These are phyloP conservation scores for Xylota sylvarum DNA, from an alignment of 2,888 invertebrate genomes.

Conservation along the genomic window DNA sequence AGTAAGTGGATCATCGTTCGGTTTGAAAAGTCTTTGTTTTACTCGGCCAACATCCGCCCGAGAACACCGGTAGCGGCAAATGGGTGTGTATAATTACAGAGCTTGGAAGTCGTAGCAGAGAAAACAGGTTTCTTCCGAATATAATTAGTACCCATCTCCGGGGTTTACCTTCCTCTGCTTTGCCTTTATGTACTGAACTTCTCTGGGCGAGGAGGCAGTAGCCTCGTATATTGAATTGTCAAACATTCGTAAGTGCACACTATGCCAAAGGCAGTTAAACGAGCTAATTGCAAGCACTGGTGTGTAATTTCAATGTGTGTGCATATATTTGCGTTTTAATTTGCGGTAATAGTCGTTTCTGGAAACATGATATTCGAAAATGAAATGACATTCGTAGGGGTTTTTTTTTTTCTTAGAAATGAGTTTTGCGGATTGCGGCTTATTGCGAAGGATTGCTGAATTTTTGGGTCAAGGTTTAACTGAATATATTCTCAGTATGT, in stretches of 20 bases:
- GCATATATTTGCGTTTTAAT: constrained; percentile 49
- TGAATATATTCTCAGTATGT: no score
- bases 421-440: no score
- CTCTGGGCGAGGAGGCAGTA: not conserved
- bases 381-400: constrained; percentile 10
- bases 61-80: constrained; percentile 19
- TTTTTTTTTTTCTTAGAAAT: not conserved
- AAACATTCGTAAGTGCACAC: constrained; percentile 43
- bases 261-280: constrained; percentile 15
- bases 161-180: not conserved
- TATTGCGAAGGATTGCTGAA: no score
- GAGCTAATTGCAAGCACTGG: constrained; percentile 51
- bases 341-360: constrained; percentile 31
- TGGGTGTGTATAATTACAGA: constrained; percentile 56
- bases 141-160: constrained; percentile 42
- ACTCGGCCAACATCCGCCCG: constrained; percentile 10
- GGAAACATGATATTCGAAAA: constrained; percentile 34
- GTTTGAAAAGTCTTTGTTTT: not conserved
- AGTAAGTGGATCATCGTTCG: constrained; percentile 8
- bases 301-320: constrained; percentile 46
- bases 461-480: no score
- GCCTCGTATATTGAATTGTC: constrained; percentile 61
- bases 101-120: not conserved
- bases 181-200: not conserved
- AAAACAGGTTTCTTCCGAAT: constrained; percentile 51